phyloP scores from a whole-genome alignment of 2,888 invertebrate genomes.

The Clusia tigrina region DNA sequence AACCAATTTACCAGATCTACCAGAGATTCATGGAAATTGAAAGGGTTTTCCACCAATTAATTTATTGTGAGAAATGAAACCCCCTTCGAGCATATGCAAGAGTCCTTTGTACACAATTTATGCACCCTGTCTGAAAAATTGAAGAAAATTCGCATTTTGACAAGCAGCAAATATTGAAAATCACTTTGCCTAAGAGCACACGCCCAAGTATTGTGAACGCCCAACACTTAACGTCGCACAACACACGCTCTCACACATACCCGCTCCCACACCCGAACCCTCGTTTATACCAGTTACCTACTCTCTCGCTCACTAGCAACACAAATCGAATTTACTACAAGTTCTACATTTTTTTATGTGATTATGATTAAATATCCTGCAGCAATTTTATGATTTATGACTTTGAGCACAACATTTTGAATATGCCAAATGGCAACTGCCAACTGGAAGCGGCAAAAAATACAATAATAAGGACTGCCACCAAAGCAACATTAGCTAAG shows the following conservation, averaged over 20 bases:
- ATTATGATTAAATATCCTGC: conserved; percentile 56
- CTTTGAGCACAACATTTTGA: conserved; percentile 53
- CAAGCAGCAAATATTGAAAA: not conserved
- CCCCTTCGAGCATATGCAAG: not conserved
- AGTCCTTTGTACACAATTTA: not conserved
- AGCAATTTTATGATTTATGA: conserved; percentile 56
- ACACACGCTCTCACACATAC: not conserved
- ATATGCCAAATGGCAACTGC: conserved; percentile 38
- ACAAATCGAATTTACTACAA: conserved; percentile 33
- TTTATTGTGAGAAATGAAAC: not conserved
- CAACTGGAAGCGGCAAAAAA: conserved; percentile 28
- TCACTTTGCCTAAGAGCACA: not conserved
- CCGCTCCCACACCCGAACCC: not conserved
- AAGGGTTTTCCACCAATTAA: too few species aligned
- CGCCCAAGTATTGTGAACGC: not conserved
- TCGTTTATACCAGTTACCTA: not conserved
- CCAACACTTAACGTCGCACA: not conserved
- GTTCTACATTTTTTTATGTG: conserved; percentile 35
- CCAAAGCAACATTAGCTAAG: not conserved
- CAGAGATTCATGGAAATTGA: too few species aligned
- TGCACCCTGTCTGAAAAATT: not conserved
- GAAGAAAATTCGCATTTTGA: not conserved
- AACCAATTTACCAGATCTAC: too few species aligned
- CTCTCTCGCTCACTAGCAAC: not conserved
- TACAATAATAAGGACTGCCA: conserved; percentile 13